Evolutionary conservation across 2,113 vertebrate genomes (phyloP).

Genomic region (Phalacrocorax pelagicus): DNA sequence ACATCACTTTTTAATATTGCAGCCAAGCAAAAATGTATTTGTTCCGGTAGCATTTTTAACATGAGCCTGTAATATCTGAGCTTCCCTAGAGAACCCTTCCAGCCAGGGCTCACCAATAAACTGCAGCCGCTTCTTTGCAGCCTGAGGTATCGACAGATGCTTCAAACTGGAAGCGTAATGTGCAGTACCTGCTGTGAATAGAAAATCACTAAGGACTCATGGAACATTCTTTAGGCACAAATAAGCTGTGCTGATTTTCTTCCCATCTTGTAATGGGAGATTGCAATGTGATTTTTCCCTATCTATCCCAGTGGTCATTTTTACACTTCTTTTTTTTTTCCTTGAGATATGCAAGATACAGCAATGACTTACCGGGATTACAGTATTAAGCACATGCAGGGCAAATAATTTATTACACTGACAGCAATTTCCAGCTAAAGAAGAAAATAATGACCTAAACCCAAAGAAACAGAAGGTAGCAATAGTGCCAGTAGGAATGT

Average conservation of each 20-base stretch:
- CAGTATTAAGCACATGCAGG: background rate
- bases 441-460: background rate
- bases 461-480: background rate
- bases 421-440: background rate
- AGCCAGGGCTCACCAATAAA: conserved; percentile 48
- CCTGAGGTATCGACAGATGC: conserved; percentile 69
- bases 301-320: background rate
- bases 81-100: conserved; percentile 54
- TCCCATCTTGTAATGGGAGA: background rate
- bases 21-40: conserved; percentile 57
- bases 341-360: background rate
- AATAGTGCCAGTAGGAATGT: background rate
- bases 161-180: conserved; percentile 34
- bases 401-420: conserved; percentile 6
- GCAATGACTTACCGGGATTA: background rate
- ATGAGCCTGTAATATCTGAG: conserved; percentile 23
- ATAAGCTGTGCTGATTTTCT: background rate
- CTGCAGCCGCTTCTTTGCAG: conserved; percentile 25
- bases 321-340: background rate
- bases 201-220: conserved; percentile 6
- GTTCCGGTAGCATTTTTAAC: conserved; percentile 55
- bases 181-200: conserved; percentile 46
- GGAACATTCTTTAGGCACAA: conserved; percentile 8
- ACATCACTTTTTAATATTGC: conserved; percentile 58
- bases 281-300: background rate